Evolutionary conservation across 2,113 vertebrate genomes (phyloP).

Genomic region (Strix uralensis): DNA sequence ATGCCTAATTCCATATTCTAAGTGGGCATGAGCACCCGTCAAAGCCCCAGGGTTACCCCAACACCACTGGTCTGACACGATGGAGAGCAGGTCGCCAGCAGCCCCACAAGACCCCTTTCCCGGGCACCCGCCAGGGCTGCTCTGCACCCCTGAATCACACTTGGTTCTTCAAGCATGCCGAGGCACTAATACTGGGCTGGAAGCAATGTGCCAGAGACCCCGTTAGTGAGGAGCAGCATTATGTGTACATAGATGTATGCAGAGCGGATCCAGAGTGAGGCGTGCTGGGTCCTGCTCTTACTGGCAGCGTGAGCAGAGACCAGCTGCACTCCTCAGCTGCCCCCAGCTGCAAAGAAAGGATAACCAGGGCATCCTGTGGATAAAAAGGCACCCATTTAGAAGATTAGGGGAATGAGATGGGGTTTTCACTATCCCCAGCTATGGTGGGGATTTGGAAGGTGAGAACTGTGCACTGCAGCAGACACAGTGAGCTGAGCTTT

Average conservation of each 20-base stretch:
- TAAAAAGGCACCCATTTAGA: background rate
- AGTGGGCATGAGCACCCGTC: accelerated
- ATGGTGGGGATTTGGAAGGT: background rate
- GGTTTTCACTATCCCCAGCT: background rate
- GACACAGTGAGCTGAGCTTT: background rate
- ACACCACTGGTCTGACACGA: background rate
- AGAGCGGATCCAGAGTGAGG: background rate
- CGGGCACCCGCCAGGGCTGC: accelerated
- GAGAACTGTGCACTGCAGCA: background rate
- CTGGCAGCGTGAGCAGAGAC: background rate
- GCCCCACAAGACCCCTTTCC: background rate
- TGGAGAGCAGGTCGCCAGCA: background rate
- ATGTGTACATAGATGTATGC: accelerated
- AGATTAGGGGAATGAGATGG: background rate
- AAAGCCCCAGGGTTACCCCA: background rate
- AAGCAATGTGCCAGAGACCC: background rate
- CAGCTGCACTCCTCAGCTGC: background rate
- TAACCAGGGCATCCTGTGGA: background rate
- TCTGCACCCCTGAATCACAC: background rate
- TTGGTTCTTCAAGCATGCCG: background rate
- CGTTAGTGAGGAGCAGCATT: accelerated
- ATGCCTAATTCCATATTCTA: background rate
- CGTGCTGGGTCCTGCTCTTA: background rate
- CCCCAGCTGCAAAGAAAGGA: background rate
- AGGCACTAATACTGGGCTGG: background rate